phyloP scores from a whole-genome alignment of 2,113 vertebrate genomes.

The Pipa parva region DNA sequence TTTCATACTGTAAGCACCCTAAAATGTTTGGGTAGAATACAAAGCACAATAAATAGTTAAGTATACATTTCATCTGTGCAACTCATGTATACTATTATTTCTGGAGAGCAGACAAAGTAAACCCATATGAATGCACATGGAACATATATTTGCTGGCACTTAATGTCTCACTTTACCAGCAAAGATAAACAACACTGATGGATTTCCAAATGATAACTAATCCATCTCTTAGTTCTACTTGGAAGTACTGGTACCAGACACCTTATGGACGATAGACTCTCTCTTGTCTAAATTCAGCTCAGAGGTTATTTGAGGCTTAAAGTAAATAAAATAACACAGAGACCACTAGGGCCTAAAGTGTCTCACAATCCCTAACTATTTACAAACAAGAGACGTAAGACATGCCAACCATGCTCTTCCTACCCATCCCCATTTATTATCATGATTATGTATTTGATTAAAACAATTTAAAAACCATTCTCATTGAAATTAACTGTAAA shows the following conservation, averaged over 20 bases:
- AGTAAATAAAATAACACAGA: conserved; percentile 18
- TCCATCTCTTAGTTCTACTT: neutral
- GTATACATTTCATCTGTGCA: too few relatives aligned
- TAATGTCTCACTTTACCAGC: neutral
- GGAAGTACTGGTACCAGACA: neutral
- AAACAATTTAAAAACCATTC: too few relatives aligned
- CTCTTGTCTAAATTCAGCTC: conserved; percentile 2
- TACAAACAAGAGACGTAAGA: conserved; percentile 5
- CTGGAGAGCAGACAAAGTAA: neutral
- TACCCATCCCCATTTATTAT: conserved; percentile 3
- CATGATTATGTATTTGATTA: too few relatives aligned
- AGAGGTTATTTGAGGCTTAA: conserved; percentile 24
- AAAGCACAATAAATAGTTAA: too few relatives aligned
- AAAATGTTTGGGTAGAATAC: too few relatives aligned
- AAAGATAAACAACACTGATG: neutral
- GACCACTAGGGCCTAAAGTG: conserved; percentile 7
- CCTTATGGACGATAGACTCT: conserved; percentile 5
- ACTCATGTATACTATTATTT: too few relatives aligned
- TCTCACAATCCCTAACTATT: conserved; percentile 20
- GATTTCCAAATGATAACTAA: neutral
- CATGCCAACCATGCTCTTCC: neutral
- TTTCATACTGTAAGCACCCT: too few relatives aligned
- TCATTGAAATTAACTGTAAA: too few relatives aligned
- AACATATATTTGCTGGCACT: neutral
- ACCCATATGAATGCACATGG: neutral